Conservation (phyloP, 1,140 invertebrate genomes). For the Caenorhabditis inopinata region DNA sequence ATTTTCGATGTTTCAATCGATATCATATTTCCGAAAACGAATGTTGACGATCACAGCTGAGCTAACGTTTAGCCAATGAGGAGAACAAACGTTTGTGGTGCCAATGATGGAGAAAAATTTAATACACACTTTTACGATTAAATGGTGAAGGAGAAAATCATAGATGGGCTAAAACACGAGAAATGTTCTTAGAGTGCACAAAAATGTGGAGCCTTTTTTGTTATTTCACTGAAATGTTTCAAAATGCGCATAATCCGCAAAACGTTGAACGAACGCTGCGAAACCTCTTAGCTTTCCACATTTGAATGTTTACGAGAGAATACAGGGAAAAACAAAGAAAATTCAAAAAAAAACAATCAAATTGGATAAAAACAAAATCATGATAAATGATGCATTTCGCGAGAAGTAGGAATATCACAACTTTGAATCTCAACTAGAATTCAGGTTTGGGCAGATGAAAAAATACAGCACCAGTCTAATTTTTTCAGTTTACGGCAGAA, state of each 20-base stretch:
- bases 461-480: background rate
- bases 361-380: conserved; percentile 2
- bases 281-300: background rate
- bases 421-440: background rate
- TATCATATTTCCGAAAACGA: background rate
- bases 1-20: background rate
- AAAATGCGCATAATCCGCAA: too few relatives aligned
- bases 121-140: too few relatives aligned
- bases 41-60: conserved; percentile 15
- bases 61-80: background rate
- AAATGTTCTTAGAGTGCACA: too few relatives aligned
- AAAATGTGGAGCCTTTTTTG: too few relatives aligned
- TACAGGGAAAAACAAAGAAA: background rate
- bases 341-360: background rate
- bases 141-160: too few relatives aligned
- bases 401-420: background rate
- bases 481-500: background rate
- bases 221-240: too few relatives aligned
- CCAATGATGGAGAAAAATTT: too few relatives aligned
- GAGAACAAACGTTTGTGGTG: background rate
- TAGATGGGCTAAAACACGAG: too few relatives aligned
- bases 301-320: background rate
- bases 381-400: background rate
- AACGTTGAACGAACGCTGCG: too few relatives aligned
- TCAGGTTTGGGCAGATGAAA: background rate